Conservation (phyloP, 2,797 vertebrate species). For the Sardinella longiceps region DNA sequence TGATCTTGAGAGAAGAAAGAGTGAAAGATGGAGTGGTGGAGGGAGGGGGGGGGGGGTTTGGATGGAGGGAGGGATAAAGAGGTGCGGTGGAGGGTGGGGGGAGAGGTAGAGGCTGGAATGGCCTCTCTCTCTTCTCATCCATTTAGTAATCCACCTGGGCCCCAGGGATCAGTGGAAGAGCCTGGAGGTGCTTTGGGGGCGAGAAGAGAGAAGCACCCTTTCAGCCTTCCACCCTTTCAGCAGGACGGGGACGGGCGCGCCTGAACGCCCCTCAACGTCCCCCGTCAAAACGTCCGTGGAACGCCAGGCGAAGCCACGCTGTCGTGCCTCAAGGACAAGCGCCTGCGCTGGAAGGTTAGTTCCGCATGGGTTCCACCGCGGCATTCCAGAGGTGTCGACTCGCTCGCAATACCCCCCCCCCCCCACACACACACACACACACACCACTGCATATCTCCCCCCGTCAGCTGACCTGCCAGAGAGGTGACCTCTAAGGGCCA, state of each 20-base stretch:
- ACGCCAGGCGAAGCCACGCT: conserved; percentile 28
- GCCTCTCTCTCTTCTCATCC: conserved; percentile 44
- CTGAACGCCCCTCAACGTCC: not conserved
- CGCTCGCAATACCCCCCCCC: conserved; percentile 15
- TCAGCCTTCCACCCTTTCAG: conserved; percentile 63
- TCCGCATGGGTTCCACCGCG: conserved; percentile 58
- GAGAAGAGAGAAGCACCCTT: conserved; percentile 61
- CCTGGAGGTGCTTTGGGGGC: conserved; percentile 50
- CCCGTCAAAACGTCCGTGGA: not conserved
- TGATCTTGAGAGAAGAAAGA: not conserved
- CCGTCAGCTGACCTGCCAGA: conserved; percentile 50
- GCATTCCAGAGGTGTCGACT: conserved; percentile 60
- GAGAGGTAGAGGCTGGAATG: not conserved
- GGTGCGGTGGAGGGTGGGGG: not conserved
- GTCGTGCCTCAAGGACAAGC: conserved; percentile 72
- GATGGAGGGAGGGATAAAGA: not conserved
- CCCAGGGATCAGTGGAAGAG: conserved; percentile 52
- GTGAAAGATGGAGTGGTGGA: not conserved
- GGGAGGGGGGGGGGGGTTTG: not conserved
- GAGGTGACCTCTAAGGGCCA: conserved; percentile 58
- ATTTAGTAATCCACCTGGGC: conserved; percentile 55
- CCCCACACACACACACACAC: not conserved
- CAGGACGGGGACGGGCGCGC: conserved; percentile 37
- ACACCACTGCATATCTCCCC: not conserved
- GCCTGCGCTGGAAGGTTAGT: conserved; percentile 65